A percentile compares a stretch with the other conserved stretches of the same genome.
phyloP scores from a whole-genome alignment of 2,888 invertebrate genomes.

The Syrphus vitripennis region DNA sequence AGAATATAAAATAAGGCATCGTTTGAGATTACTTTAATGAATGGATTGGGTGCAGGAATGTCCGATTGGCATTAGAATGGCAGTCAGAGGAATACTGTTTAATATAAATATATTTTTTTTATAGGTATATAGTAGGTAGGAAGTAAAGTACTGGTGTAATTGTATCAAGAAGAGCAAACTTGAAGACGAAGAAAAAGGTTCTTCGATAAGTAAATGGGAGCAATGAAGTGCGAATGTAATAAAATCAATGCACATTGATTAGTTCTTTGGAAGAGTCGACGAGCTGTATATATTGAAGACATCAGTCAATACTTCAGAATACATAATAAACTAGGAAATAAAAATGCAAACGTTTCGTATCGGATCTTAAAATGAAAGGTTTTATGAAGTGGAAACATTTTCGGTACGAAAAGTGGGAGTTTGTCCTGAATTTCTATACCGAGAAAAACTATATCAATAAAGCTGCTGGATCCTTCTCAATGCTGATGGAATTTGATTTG shows the following conservation, averaged over 20 bases:
- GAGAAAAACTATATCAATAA: slow-evolving; percentile 1
- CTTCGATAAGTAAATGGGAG: slow-evolving; percentile 4
- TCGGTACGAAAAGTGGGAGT: not conserved
- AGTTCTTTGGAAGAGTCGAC: not conserved
- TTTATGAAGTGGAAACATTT: slow-evolving; percentile 27
- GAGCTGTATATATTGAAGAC: not conserved
- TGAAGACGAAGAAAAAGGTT: not conserved
- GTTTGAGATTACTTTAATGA: slow-evolving; percentile 69
- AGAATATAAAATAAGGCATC: slow-evolving; percentile 66
- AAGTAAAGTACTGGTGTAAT: not conserved
- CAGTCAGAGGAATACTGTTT: not conserved
- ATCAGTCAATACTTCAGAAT: slow-evolving; percentile 9
- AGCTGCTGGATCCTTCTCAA: not conserved
- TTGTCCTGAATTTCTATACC: not conserved
- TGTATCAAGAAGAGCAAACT: slow-evolving; percentile 7
- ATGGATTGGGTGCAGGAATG: slow-evolving; percentile 55
- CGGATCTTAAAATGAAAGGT: not conserved
- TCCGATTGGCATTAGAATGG: slow-evolving; percentile 48
- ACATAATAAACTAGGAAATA: slow-evolving; percentile 18
- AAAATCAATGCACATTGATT: slow-evolving; percentile 44
- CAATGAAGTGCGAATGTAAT: slow-evolving; percentile 48
- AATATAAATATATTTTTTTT: not conserved
- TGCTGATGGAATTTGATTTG: not conserved
- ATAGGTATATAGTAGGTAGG: not conserved
- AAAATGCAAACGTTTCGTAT: slow-evolving; percentile 14